A percentile compares a stretch with the other conserved stretches of the same genome.
These are phyloP conservation scores for Nomada flava DNA, from an alignment of 2,888 invertebrate species.

Conservation along the genomic window DNA sequence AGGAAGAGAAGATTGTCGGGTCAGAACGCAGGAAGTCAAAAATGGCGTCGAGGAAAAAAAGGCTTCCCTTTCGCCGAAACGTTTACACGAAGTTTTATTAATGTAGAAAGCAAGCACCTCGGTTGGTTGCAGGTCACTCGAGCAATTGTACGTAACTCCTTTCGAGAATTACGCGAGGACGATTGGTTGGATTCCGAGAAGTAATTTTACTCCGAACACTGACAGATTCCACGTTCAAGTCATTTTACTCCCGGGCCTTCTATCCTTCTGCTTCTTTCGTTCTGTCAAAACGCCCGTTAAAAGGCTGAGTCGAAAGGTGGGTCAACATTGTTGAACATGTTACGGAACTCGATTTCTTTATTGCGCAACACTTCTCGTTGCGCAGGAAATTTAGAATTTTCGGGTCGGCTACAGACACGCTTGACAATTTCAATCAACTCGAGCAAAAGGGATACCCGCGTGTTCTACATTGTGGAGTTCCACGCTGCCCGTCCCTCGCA, in stretches of 20 bases:
- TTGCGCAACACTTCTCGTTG: too few species aligned
- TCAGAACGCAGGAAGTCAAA: slow-evolving; percentile 32
- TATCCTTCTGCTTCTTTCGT: too few species aligned
- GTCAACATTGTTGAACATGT: background rate
- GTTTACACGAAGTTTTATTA: slow-evolving; percentile 57
- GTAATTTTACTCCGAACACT: slow-evolving; percentile 58
- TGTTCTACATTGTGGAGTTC: slow-evolving; percentile 43
- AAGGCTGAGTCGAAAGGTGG: background rate
- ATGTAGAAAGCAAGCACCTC: slow-evolving; percentile 40
- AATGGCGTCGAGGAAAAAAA: slow-evolving; percentile 16
- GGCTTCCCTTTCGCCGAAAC: slow-evolving; percentile 41
- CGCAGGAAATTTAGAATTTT: background rate
- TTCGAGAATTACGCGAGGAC: slow-evolving; percentile 65
- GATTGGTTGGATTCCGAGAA: slow-evolving; percentile 69
- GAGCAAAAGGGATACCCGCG: background rate
- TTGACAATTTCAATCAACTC: slow-evolving; percentile 1
- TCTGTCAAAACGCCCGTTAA: background rate
- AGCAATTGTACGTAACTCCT: slow-evolving; percentile 63
- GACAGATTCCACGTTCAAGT: slow-evolving; percentile 51
- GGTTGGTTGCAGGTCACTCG: slow-evolving; percentile 30
- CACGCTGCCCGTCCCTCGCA: slow-evolving; percentile 23
- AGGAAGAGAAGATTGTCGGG: slow-evolving; percentile 33
- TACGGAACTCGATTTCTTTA: background rate
- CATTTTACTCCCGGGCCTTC: slow-evolving; percentile 20
- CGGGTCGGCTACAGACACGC: background rate